Evolutionary conservation across 2,888 invertebrate species (phyloP), one percentile per base, ranked within the genome.

Genomic region (Podotricha telesiphe): DNA sequence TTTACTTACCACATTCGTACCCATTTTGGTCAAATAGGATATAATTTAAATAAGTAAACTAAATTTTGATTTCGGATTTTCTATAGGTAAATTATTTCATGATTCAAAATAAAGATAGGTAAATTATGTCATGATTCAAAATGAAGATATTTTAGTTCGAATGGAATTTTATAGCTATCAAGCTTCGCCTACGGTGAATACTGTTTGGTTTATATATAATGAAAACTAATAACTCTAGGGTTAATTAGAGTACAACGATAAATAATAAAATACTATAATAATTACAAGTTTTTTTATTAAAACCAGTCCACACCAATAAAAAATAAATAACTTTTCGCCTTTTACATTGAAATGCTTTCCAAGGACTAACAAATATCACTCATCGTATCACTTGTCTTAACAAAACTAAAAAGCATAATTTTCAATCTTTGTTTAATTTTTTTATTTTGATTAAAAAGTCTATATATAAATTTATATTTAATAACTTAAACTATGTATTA

Each of bases 231-330:
- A 10, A 8, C 8, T 13, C 3, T 42, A 2, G 15, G 20, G 10
- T 42, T 15, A 3, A 58, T 4, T 42, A 19, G 22, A 22, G 42
- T 42, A 7, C 22, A 28, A 28, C 7, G 11, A n/a, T 22, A 10
- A 45, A 45, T 59, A 42, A 59, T 22, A 59, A 13, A 59, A 42
- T 0, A 45, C 2, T 22, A 22, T 11, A 22, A n/a, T 28, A 45
- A 59, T 59, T 11, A 59, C 6, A n/a, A 45, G 11, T 45, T 45
- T 28, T 56, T 74, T 74, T 62, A 71, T 75, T 75, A 72, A 42
- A 73, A 72, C 73, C 71, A 73, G 73, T 76, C 74, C 69, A 70
- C 64, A 68, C 69, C 65, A 65, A 70, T 71, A 64, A 59, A 71
- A 69, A 76, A 76, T 76, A 76, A 75, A 74, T 72, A 76, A 71